phyloP scores from a whole-genome alignment of 2,888 invertebrate species.

The Schizaphis graminum region DNA sequence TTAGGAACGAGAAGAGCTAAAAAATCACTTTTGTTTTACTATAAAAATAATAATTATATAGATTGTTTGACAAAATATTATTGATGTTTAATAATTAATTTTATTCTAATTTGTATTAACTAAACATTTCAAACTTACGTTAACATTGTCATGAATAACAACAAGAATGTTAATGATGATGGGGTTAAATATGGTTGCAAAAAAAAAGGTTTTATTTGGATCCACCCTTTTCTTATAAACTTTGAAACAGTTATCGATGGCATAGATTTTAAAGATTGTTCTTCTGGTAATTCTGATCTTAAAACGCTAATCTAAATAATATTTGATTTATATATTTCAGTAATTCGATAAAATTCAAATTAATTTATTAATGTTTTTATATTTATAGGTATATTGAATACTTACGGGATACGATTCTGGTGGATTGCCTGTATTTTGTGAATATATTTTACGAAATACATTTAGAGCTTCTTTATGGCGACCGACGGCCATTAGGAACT shows the following conservation, averaged over 20 bases:
- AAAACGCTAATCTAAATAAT: slow-evolving; percentile 23
- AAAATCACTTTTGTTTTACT: not conserved
- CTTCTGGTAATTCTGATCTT: slow-evolving; percentile 6
- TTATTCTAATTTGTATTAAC: not conserved
- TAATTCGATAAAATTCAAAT: not conserved
- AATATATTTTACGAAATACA: slow-evolving; percentile 78
- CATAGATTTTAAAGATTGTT: not conserved
- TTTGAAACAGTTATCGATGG: slow-evolving; percentile 27
- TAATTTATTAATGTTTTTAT: not conserved
- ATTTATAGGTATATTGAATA: slow-evolving; percentile 38
- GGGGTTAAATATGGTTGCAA: slow-evolving; percentile 76
- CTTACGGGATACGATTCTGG: slow-evolving; percentile 79
- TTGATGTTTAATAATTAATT: not conserved
- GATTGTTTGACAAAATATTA: not conserved
- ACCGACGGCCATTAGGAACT: slow-evolving; percentile 81
- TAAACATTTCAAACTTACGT: slow-evolving; percentile 73
- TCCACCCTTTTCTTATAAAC: slow-evolving; percentile 69
- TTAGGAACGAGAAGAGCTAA: not conserved
- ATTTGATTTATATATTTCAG: not conserved
- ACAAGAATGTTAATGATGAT: slow-evolving; percentile 76
- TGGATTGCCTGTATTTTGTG: slow-evolving; percentile 77
- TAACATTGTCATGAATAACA: slow-evolving; percentile 78
- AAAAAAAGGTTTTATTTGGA: slow-evolving; percentile 79
- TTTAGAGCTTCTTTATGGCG: slow-evolving; percentile 77
- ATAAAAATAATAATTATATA: not conserved